Base-by-base conservation (phyloP, 2,888 invertebrate genomes). In the Hirtodrosophila alboralis region DNA sequence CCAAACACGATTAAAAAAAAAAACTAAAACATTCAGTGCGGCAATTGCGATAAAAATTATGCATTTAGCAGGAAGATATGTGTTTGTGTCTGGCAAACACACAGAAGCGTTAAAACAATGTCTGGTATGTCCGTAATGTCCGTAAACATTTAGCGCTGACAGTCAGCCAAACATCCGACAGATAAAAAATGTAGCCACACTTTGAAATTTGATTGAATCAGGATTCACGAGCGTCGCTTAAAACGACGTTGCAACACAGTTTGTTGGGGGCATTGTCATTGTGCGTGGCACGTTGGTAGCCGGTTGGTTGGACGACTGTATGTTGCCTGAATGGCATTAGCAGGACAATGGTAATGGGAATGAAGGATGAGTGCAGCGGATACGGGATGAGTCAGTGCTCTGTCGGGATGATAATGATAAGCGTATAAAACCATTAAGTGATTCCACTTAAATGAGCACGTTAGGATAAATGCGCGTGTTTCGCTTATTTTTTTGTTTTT, bases 361-460 rank as follows among this genome's bases (percentile, higher is more conserved):
- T 9, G 16, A 2, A 12, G 16, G 4, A 9, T 9, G 14, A 6
- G 31, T 4, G 14, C 48, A 14, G 26, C 48, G 18, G 26, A 12
- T 0, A 6, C 23, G 2, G 23, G 23, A 23, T 8, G 23, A 23
- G 54, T 14, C 45, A 16, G 18, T 38, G 57, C 43, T n/a, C n/a
- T 36, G 34, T 51, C 60, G 67, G 73, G 63, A 69, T 66, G 74
- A 80, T 84, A 87, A 85, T 87, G 86, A 87, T 86, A 86, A 88
- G 84, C 78, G 75, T 53, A 84, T 84, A 85, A 87, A 88, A 88
- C 88, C 88, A 88, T 89, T 88, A 89, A 88, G 88, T 80, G 81
- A 87, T 89, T 88, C 84, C 88, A 84, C 88, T 89, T 79, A 86
- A 89, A 84, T 84, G 77, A 86, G 65, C 88, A 83, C 79, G 81